Percentiles rank a stretch among this genome's conserved stretches.
phyloP scores from a whole-genome alignment of 2,888 invertebrate genomes.

The Orthosia incerta region DNA sequence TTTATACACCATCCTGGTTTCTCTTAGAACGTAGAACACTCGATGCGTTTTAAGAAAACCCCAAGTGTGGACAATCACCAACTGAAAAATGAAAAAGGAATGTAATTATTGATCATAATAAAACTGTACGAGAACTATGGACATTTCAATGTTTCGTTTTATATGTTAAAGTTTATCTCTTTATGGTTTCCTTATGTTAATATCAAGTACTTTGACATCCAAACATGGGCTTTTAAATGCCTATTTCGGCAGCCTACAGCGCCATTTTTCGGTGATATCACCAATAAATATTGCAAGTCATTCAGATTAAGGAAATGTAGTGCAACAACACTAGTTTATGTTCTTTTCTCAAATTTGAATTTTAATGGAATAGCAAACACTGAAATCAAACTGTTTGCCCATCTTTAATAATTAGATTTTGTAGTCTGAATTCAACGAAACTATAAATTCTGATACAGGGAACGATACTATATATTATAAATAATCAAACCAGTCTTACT shows the following conservation, averaged over 20 bases:
- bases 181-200: conserved; percentile 53
- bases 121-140: background rate
- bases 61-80: conserved; percentile 58
- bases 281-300: conserved; percentile 16
- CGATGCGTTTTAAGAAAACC: conserved; percentile 62
- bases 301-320: conserved; percentile 26
- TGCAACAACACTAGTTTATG: background rate
- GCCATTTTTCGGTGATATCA: conserved; percentile 43
- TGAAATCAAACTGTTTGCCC: background rate
- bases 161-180: conserved; percentile 35
- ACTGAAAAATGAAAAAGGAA: conserved; percentile 50
- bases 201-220: conserved; percentile 32
- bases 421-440: background rate
- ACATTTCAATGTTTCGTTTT: conserved; percentile 23
- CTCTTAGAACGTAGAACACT: conserved; percentile 59
- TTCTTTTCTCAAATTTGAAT: background rate
- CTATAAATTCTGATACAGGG: background rate
- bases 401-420: background rate
- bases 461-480: background rate
- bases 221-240: conserved; percentile 36
- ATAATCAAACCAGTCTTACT: background rate
- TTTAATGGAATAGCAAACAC: background rate
- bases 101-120: conserved; percentile 27
- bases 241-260: conserved; percentile 25
- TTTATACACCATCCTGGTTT: conserved; percentile 47